A percentile compares a stretch with the other conserved stretches of the same genome.
Evolutionary conservation across 1,140 invertebrate genomes (phyloP).

Genomic region (Chionoecetes opilio): DNA sequence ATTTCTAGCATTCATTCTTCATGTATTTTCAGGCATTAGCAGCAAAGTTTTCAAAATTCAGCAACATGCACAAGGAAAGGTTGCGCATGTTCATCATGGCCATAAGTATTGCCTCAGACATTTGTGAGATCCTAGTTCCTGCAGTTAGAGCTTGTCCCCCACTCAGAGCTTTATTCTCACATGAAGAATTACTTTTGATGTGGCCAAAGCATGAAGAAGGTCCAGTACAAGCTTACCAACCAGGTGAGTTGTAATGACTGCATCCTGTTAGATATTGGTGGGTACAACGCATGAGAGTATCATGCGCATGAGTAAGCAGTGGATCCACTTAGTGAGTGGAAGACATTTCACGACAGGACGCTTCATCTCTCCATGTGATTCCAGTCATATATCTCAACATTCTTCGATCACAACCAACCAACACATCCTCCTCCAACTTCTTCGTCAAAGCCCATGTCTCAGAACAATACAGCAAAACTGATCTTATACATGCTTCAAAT

Average conservation of each 20-base stretch:
- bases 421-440: no score
- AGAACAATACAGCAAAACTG: no score
- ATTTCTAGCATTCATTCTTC: not conserved
- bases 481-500: no score
- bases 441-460: no score
- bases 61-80: constrained; percentile 57
- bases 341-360: no score
- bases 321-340: no score
- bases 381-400: no score
- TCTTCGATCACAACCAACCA: no score
- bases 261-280: no score
- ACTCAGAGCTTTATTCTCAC: constrained; percentile 54
- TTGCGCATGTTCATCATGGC: constrained; percentile 66
- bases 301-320: no score
- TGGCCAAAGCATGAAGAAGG: constrained; percentile 69
- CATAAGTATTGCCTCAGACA: not conserved
- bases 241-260: not conserved
- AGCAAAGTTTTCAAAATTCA: constrained; percentile 55
- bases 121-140: constrained; percentile 55
- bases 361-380: no score
- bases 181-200: constrained; percentile 57
- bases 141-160: constrained; percentile 35
- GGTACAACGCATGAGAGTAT: no score
- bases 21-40: constrained; percentile 58
- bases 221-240: not conserved